Evolutionary conservation across 2,113 vertebrate genomes (phyloP).

Genomic region (Lepisosteus oculatus): DNA sequence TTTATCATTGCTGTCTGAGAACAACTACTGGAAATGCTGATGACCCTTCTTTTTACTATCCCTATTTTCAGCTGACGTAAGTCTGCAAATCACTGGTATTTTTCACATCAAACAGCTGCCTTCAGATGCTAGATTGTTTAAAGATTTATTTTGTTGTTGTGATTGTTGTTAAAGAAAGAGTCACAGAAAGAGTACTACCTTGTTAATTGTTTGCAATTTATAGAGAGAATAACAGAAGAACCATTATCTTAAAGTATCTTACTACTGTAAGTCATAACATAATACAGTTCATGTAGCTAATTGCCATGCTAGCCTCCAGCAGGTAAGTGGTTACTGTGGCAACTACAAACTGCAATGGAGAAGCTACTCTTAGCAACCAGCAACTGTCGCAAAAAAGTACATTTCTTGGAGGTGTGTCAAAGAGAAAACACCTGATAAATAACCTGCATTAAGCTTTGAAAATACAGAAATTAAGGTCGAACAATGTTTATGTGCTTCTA

Average conservation of each 20-base stretch:
- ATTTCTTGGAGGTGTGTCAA: slow-evolving; percentile 19
- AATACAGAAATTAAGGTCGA: slow-evolving; percentile 51
- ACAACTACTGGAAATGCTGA: no score
- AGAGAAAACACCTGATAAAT: slow-evolving; percentile 25
- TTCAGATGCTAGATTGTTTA: no score
- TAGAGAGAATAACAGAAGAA: background rate
- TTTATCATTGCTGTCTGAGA: no score
- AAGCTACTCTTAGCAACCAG: slow-evolving; percentile 11
- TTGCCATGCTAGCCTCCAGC: background rate
- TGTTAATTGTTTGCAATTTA: background rate
- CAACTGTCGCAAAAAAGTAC: slow-evolving; percentile 10
- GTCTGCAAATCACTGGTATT: no score
- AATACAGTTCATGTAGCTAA: slow-evolving; percentile 9
- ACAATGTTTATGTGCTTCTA: slow-evolving; percentile 34
- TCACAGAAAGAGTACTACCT: no score
- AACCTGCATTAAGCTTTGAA: slow-evolving; percentile 27
- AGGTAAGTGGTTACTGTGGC: slow-evolving; percentile 27
- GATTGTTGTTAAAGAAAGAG: no score
- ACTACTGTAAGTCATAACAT: slow-evolving; percentile 20
- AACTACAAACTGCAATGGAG: slow-evolving; percentile 13
- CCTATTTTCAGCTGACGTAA: no score
- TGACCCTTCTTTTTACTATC: no score
- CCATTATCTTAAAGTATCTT: slow-evolving; percentile 15
- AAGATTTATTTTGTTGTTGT: no score
- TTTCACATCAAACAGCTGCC: no score